These are phyloP conservation scores for Pherbina coryleti DNA, from an alignment of 2,888 invertebrate genomes.

Conservation along the genomic window DNA sequence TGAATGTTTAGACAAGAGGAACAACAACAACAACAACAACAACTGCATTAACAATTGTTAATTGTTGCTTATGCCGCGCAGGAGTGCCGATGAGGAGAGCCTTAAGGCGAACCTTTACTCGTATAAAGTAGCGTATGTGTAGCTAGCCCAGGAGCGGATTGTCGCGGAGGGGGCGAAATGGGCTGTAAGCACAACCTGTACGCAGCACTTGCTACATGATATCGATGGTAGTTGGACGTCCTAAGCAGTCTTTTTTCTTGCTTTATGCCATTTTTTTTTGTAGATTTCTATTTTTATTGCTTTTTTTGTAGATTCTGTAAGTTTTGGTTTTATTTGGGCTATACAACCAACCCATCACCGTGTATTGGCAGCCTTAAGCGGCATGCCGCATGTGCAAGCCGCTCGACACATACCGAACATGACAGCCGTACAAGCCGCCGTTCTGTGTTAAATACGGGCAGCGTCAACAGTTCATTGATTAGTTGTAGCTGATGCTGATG, in stretches of 20 bases:
- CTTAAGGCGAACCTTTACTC: not conserved
- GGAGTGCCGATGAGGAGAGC: not conserved
- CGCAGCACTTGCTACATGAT: constrained; percentile 1
- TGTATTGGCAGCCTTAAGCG: not conserved
- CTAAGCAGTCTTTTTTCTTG: constrained; percentile 32
- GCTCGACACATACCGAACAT: constrained; percentile 42
- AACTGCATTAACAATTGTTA: constrained; percentile 53
- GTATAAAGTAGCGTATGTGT: not conserved
- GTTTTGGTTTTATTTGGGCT: constrained; percentile 6
- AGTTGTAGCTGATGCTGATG: not conserved
- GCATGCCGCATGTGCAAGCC: constrained; percentile 12
- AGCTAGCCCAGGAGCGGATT: not conserved
- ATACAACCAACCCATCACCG: not conserved
- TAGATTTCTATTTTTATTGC: constrained; percentile 52
- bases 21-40: constrained; percentile 12
- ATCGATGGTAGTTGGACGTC: too few relatives aligned
- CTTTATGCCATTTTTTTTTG: not conserved
- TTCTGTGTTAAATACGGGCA: constrained; percentile 19
- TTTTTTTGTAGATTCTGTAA: constrained; percentile 36
- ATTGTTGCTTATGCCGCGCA: constrained; percentile 44
- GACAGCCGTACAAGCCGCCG: constrained; percentile 39
- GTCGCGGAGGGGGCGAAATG: not conserved
- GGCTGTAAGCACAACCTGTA: not conserved
- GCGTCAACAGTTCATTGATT: constrained; percentile 14
- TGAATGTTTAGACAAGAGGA: constrained; percentile 44